phyloP scores from a whole-genome alignment of 2,797 vertebrate species.

The Sebastiscus tertius region DNA sequence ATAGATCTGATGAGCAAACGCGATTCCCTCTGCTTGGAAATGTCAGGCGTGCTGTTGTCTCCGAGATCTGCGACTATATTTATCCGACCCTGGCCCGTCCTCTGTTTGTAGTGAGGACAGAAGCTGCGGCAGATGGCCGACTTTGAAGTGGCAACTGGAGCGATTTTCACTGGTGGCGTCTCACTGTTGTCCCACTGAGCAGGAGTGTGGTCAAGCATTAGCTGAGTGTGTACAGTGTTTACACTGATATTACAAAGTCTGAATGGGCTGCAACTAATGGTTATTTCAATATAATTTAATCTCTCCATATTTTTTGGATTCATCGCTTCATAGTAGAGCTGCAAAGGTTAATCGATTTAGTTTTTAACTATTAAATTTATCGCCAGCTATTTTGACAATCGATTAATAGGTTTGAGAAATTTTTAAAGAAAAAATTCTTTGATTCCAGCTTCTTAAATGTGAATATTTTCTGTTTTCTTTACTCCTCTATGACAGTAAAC shows the following conservation, averaged over 20 bases:
- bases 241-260: background rate
- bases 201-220: constrained; percentile 8
- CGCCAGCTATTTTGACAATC: no score
- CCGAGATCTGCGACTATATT: constrained; percentile 68
- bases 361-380: no score
- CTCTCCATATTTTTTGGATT: background rate
- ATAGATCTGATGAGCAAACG: constrained; percentile 32
- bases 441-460: no score
- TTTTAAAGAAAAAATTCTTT: no score
- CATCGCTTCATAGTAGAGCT: background rate
- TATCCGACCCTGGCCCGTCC: constrained; percentile 57
- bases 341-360: accelerated
- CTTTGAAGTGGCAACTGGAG: constrained; percentile 60
- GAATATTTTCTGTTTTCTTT: no score
- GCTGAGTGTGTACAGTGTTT: constrained; percentile 15
- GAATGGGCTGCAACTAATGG: background rate
- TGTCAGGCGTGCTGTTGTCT: constrained; percentile 61
- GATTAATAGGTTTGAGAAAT: no score
- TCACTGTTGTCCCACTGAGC: constrained; percentile 38
- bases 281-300: background rate
- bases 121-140: constrained; percentile 66
- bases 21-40: constrained; percentile 48
- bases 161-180: constrained; percentile 48
- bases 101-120: constrained; percentile 50
- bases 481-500: no score